phyloP scores from a whole-genome alignment of 2,113 vertebrate species.

The Coryphaenoides rupestris region DNA sequence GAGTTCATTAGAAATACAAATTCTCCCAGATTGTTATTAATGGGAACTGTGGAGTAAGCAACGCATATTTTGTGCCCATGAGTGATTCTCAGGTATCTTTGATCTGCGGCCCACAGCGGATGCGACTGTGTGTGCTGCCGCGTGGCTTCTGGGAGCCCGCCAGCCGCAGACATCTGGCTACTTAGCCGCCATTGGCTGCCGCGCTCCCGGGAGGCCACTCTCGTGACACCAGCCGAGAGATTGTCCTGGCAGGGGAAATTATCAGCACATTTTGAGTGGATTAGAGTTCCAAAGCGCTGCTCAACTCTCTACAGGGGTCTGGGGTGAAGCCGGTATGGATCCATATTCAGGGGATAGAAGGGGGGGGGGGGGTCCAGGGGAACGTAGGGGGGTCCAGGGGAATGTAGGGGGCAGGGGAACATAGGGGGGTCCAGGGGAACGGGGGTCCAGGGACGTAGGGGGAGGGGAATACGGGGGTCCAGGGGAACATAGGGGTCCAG shows the following conservation, averaged over 20 bases:
- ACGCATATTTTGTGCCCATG: conserved; percentile 96
- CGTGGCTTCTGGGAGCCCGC: conserved; percentile 92
- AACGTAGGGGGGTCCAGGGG: conserved; percentile 47
- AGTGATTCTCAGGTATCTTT: conserved; percentile 99
- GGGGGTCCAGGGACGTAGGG: too few relatives aligned
- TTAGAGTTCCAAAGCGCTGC: conserved; percentile 85
- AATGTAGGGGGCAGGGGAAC: conserved; percentile 29
- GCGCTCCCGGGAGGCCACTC: conserved; percentile 89
- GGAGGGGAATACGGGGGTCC: too few relatives aligned
- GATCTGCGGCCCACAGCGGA: conserved; percentile 92
- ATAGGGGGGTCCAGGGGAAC: too few relatives aligned
- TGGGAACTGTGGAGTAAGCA: conserved; percentile 85
- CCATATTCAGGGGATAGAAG: conserved; percentile 58
- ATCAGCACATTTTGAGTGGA: conserved; percentile 89
- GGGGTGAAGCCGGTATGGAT: conserved; percentile 64
- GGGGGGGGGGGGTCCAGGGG: conserved; percentile 50
- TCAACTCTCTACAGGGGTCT: conserved; percentile 85
- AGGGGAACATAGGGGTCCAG: too few relatives aligned
- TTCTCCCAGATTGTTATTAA: conserved; percentile 98
- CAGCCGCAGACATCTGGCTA: conserved; percentile 99
- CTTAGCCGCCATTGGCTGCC: conserved; percentile 99
- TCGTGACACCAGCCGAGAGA: conserved; percentile 94
- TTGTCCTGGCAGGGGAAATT: conserved; percentile 96
- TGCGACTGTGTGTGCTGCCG: conserved; percentile 87
- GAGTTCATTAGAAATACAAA: conserved; percentile 99